Evolutionary conservation across 2,113 vertebrate species (phyloP).

Genomic region (Panthera uncia): DNA sequence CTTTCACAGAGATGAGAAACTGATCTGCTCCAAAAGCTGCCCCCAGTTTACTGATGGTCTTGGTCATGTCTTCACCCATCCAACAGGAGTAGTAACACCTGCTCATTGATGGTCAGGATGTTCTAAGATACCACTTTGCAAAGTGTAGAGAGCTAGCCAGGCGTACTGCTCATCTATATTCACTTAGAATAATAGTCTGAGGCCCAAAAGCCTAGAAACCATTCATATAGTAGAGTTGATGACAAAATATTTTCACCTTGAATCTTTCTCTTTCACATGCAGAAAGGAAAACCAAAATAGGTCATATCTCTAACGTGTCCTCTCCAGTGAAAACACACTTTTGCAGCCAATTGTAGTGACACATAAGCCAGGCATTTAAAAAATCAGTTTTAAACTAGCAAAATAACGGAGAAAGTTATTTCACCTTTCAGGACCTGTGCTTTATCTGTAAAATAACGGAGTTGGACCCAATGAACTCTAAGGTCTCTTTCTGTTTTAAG

Average conservation of each 20-base stretch:
- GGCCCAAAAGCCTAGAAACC: background rate
- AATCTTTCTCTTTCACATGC: background rate
- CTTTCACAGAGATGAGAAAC: background rate
- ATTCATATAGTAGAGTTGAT: background rate
- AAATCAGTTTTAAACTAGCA: background rate
- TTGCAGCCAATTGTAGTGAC: background rate
- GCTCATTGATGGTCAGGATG: background rate
- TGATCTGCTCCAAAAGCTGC: background rate
- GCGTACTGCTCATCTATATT: background rate
- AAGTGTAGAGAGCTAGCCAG: background rate
- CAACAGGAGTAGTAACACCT: background rate
- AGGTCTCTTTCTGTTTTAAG: background rate
- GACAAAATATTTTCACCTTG: constrained; percentile 20
- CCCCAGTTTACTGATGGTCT: background rate
- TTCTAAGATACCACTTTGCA: background rate
- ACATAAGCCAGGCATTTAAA: background rate
- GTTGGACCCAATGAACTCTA: background rate
- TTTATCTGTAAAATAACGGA: background rate
- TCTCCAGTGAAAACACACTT: background rate
- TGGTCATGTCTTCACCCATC: background rate
- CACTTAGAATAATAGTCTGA: background rate
- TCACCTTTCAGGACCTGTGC: background rate
- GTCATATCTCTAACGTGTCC: background rate
- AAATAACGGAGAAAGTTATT: background rate
- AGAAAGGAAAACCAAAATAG: constrained; percentile 10